Base-by-base conservation (phyloP, 1,140 invertebrate species). In the Bombus superbus region DNA sequence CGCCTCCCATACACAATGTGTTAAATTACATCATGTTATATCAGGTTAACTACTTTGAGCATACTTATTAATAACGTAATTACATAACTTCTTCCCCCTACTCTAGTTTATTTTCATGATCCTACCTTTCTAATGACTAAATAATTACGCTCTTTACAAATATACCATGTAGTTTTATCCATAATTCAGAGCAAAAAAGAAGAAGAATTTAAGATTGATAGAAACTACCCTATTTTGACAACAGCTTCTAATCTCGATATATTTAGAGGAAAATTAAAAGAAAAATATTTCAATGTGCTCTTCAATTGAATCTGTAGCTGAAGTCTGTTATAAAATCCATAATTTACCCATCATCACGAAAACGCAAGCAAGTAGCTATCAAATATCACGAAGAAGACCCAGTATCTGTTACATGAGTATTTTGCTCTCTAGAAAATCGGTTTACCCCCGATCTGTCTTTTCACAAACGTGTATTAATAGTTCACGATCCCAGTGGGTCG, bases 401-500 rank as follows among this genome's bases (percentile, higher is more conserved):
- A 18, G 10, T 47, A 32, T 53, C 68, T 15, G 18, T n/a, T 35
- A 18, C 42, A 44, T 18, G 13, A 18, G 6, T 42, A 53, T 76
- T 76, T 11, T n/a, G 22, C 47, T 40, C 6, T 25, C 6, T 10
- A 13, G 59, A n/a, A 32, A 62, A 75, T 79, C 25, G 44, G 38
- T 57, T 71, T 64, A 66, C 82, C 66, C 22, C 57, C n/a, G 22
- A 57, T 69, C 22, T 66, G 38, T 42, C 53, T 66, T 81, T 87
- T 75, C 79, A 47, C 83, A 71, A 86, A 86, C 76, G 80, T 28
- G 35, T 90, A 90, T 89, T 90, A 89, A 87, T 90, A 90, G 89
- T 85, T 9, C 38, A 22, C 74, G 66, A 81, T 77, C 47, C 25
- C 66, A 66, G 66, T 53, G 57, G 69, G 73, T 89, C 81, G 85